Conservation (phyloP, 2,113 vertebrate genomes). For the Onychorhynchus coronatus region DNA sequence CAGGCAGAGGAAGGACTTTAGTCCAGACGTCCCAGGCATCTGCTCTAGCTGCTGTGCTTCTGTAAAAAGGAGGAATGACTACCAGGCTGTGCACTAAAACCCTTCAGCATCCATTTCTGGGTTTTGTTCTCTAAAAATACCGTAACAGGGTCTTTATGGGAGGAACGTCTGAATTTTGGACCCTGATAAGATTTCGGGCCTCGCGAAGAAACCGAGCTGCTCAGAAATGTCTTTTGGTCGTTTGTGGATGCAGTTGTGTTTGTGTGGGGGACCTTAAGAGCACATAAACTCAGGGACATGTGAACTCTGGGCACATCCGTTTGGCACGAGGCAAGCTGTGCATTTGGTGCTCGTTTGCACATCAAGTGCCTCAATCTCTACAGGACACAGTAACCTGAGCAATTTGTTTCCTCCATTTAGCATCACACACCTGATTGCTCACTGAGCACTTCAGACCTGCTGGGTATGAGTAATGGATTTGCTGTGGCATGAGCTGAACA, state of each 20-base stretch:
- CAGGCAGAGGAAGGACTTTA: not conserved
- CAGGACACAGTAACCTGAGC: not conserved
- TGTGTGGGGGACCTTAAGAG: not conserved
- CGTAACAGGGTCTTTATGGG: not conserved
- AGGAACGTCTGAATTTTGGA: not conserved
- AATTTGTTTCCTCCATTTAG: not conserved
- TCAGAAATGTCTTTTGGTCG: not conserved
- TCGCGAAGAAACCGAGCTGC: not conserved
- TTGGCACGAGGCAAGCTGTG: not conserved
- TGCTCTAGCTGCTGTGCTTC: not conserved
- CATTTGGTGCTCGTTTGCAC: not conserved
- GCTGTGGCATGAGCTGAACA: not conserved
- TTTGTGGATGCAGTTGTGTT: not conserved
- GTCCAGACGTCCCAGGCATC: not conserved
- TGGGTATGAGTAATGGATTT: not conserved
- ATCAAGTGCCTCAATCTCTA: not conserved
- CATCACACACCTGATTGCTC: not conserved
- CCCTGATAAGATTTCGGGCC: not conserved
- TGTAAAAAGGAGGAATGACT: not conserved
- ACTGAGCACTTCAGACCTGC: not conserved
- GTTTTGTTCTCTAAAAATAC: not conserved
- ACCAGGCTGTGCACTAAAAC: not conserved
- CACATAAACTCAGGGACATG: not conserved
- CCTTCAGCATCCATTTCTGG: not conserved
- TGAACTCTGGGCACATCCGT: not conserved